Conservation (phyloP, 2,888 invertebrate genomes). For the Sisyra nigra region DNA sequence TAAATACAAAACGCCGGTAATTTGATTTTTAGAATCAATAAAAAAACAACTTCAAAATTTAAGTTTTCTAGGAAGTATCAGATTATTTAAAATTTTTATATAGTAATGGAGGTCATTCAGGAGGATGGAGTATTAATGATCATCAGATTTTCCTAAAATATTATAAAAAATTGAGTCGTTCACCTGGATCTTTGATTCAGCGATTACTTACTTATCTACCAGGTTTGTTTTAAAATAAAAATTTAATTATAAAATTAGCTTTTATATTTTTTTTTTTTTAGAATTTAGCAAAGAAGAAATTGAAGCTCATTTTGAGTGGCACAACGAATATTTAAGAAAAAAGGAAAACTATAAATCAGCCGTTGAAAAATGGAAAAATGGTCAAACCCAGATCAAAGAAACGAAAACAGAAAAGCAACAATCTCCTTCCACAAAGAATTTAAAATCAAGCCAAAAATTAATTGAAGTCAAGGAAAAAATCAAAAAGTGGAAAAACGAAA, state of each 20-base stretch:
- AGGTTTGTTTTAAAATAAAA: conserved; percentile 13
- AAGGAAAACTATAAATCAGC: conserved; percentile 26
- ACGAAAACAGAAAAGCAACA: not conserved
- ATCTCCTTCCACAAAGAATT: not conserved
- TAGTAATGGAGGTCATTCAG: conserved; percentile 31
- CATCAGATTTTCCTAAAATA: conserved; percentile 34
- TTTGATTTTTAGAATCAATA: no score
- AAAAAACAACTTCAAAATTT: not conserved
- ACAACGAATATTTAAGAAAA: conserved; percentile 27
- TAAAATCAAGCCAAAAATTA: not conserved
- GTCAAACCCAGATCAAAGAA: conserved; percentile 13
- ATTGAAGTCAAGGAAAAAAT: not conserved
- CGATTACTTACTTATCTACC: conserved; percentile 20
- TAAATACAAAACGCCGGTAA: no score
- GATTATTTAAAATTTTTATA: conserved; percentile 35
- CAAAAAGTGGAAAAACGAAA: no score
- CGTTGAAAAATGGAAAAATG: conserved; percentile 28
- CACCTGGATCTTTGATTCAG: conserved; percentile 16
- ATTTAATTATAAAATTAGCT: not conserved
- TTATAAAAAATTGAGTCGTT: conserved; percentile 19
- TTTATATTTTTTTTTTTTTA: conserved; percentile 12
- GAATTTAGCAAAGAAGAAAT: conserved; percentile 25
- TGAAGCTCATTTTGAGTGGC: conserved; percentile 32
- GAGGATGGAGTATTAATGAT: conserved; percentile 39
- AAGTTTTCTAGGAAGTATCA: conserved; percentile 31